Evolutionary conservation across 1,140 invertebrate genomes (phyloP).

Genomic region (Galleria mellonella): DNA sequence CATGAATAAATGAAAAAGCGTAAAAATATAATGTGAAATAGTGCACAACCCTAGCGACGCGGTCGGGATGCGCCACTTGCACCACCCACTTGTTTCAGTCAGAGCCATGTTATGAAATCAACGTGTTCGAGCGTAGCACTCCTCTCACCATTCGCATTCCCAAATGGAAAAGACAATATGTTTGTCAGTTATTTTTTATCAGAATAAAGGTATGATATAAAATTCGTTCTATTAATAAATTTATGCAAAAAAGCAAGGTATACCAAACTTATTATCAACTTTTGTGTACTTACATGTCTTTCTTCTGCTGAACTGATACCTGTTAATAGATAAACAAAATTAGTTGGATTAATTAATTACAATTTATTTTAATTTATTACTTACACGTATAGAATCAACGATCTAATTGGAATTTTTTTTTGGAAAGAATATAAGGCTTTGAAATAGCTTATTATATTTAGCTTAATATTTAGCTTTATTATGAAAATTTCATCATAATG

Average conservation of each 20-base stretch:
- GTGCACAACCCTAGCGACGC: conserved; percentile 30
- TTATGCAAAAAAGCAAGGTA: no score
- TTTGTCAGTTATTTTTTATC: conserved; percentile 53
- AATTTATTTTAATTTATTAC: no score
- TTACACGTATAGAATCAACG: no score
- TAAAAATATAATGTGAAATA: not conserved
- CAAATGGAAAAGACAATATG: conserved; percentile 61
- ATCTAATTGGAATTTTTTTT: no score
- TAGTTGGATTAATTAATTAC: not conserved
- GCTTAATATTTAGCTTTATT: no score
- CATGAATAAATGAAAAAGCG: no score
- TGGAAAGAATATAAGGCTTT: no score
- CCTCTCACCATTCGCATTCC: conserved; percentile 47
- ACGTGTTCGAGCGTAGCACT: conserved; percentile 67
- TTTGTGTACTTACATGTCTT: conserved; percentile 78
- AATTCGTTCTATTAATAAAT: no score
- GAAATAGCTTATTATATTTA: no score
- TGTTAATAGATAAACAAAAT: conserved; percentile 71
- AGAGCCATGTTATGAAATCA: conserved; percentile 69
- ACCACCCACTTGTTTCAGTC: conserved; percentile 66
- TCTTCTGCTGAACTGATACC: conserved; percentile 81
- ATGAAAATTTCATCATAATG: no score
- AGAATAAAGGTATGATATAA: no score
- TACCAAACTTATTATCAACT: no score
- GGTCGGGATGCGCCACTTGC: conserved; percentile 46